Percentiles rank a stretch among this genome's conserved stretches.
These are phyloP conservation scores for Orestias chungarensis DNA, from an alignment of 2,797 vertebrate genomes.

Conservation along the genomic window DNA sequence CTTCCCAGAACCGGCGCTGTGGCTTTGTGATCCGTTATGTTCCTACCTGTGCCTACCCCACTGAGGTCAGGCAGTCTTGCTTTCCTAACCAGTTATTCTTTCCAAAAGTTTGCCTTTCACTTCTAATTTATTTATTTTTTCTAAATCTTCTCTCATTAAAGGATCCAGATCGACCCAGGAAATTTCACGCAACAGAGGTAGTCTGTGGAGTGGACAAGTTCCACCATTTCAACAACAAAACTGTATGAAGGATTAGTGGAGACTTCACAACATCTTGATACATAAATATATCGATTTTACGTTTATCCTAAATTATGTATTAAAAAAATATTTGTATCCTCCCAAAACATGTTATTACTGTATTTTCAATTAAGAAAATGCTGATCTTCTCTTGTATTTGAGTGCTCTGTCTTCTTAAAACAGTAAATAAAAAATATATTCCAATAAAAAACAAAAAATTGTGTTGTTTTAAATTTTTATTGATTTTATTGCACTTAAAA, in stretches of 20 bases:
- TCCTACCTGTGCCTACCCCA: slow-evolving; percentile 78
- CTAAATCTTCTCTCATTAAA: slow-evolving; percentile 44
- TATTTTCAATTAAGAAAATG: too few species aligned
- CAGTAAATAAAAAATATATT: too few species aligned
- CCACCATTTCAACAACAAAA: slow-evolving; percentile 70
- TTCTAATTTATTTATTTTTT: slow-evolving; percentile 4
- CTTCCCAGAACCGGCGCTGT: slow-evolving; percentile 79
- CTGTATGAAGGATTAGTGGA: slow-evolving; percentile 16
- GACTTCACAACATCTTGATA: background rate
- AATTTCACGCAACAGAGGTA: slow-evolving; percentile 73
- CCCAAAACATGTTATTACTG: too few species aligned
- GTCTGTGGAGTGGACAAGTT: slow-evolving; percentile 75
- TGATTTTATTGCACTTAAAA: too few species aligned
- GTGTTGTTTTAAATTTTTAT: too few species aligned
- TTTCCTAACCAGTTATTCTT: background rate
- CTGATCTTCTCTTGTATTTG: too few species aligned
- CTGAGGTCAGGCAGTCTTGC: slow-evolving; percentile 64
- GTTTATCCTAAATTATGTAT: background rate
- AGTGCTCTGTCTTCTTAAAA: too few species aligned
- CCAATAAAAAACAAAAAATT: too few species aligned
- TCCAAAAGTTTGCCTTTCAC: background rate
- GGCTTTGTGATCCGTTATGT: slow-evolving; percentile 84
- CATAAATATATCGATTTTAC: background rate
- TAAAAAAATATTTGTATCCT: too few species aligned
- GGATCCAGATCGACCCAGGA: slow-evolving; percentile 80